A percentile compares a stretch with the other conserved stretches of the same genome.
phyloP scores from a whole-genome alignment of 2,113 vertebrate species.

The Dendropsophus ebraccatus region DNA sequence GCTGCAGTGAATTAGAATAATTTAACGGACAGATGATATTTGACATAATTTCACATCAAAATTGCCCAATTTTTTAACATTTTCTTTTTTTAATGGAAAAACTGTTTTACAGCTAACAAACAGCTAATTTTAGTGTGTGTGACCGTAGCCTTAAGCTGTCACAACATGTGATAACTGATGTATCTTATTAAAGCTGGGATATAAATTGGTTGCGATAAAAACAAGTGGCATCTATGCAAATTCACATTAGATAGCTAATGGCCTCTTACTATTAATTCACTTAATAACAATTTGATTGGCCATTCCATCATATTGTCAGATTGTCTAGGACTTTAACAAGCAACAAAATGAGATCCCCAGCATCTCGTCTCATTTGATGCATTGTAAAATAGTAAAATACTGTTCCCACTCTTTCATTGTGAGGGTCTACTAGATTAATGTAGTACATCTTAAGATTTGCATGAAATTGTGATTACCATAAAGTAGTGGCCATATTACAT shows the following conservation, averaged over 20 bases:
- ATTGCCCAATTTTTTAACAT: no score
- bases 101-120: no score
- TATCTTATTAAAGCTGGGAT: background rate
- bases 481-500: background rate
- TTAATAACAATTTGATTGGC: slow-evolving; percentile 37
- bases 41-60: no score
- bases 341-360: slow-evolving; percentile 15
- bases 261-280: slow-evolving; percentile 19
- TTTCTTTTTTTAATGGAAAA: no score
- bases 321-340: background rate
- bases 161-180: background rate
- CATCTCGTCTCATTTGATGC: slow-evolving; percentile 12
- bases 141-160: no score
- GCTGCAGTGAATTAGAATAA: no score
- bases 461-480: slow-evolving; percentile 34
- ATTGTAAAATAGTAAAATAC: slow-evolving; percentile 6
- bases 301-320: slow-evolving; percentile 45
- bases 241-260: slow-evolving; percentile 26
- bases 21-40: no score
- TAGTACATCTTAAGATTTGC: background rate
- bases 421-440: slow-evolving; percentile 20
- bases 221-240: background rate
- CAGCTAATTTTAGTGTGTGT: no score
- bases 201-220: background rate
- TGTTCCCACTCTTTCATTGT: background rate